Evolutionary conservation across 2,888 invertebrate genomes (phyloP), one percentile per base, ranked within the genome.

Genomic region (Scrobipalpa costella): DNA sequence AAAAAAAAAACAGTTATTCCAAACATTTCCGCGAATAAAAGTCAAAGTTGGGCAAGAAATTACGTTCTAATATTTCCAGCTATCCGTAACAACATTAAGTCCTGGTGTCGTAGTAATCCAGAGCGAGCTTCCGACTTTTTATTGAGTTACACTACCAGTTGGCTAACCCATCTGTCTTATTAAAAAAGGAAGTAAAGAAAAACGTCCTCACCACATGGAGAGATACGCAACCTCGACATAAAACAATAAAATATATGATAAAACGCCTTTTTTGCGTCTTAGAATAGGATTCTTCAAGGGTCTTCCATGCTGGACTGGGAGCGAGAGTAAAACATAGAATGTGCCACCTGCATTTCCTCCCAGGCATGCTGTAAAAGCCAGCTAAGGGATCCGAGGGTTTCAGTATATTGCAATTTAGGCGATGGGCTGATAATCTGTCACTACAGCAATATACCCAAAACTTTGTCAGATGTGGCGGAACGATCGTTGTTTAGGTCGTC

Each of bases 211-310:
- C 40, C 13, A 40, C 40, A n/a, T 2, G n/a, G n/a, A 40, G 3
- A 13, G 34, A 38, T 15, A 11, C 7, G 3, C 38, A n/a, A 33
- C 34, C 1, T 1, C 13, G 13, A 33, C 33, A 13, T 15, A 57
- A 36, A 34, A 17, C 19, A n/a, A n/a, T n/a, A 9, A 38, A 38
- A 57, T 38, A 57, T 21, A 57, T 57, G 38, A 38, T 38, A 57
- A 38, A 38, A 38, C 38, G 33, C 17, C 44, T 59, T 64, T 61
- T 57, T 38, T 21, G 57, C 44, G 33, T 57, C 38, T 64, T 66
- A 70, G 71, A 72, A 66, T 72, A 44, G 9, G 17, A 44, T 75
- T 74, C 70, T 68, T 71, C n/a, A n/a, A n/a, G n/a, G n/a, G n/a
- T n/a, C n/a, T n/a, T n/a, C n/a, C n/a, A n/a, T n/a, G n/a, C n/a